These are phyloP conservation scores for Phaethon lepturus DNA, from an alignment of 2,113 vertebrate species.

Conservation along the genomic window DNA sequence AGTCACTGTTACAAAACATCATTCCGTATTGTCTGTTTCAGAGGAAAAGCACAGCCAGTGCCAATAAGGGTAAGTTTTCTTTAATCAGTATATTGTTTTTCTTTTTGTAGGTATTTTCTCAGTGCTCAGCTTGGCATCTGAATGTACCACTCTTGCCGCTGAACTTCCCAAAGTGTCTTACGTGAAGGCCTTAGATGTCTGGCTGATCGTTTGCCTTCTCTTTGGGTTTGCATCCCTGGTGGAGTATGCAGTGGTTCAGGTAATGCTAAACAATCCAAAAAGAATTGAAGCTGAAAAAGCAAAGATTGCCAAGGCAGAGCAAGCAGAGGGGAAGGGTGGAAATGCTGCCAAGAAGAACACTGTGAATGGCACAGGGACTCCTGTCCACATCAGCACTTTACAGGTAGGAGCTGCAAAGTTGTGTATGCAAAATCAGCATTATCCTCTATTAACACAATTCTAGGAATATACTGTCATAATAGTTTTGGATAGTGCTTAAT, in stretches of 20 bases:
- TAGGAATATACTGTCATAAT: neutral
- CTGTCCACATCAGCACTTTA: constrained; percentile 94
- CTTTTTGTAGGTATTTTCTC: constrained; percentile 91
- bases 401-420: constrained; percentile 82
- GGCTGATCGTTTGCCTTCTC: constrained; percentile 98
- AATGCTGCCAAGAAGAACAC: constrained; percentile 87
- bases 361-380: constrained; percentile 92
- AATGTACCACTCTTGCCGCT: constrained; percentile 94
- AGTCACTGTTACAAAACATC: constrained; percentile 6
- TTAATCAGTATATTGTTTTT: neutral
- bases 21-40: neutral
- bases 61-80: neutral
- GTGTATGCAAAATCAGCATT: neutral
- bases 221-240: constrained; percentile 98
- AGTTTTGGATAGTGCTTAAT: neutral
- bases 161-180: constrained; percentile 99
- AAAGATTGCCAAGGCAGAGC: constrained; percentile 90
- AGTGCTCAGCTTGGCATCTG: constrained; percentile 96
- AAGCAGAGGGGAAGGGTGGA: constrained; percentile 83
- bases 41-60: neutral
- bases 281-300: constrained; percentile 94
- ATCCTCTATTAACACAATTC: neutral
- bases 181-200: constrained; percentile 97
- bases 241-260: constrained; percentile 97
- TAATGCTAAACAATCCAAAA: constrained; percentile 96